Base-by-base conservation (phyloP, 1,140 invertebrate species). In the Leptopilina clavipes region DNA sequence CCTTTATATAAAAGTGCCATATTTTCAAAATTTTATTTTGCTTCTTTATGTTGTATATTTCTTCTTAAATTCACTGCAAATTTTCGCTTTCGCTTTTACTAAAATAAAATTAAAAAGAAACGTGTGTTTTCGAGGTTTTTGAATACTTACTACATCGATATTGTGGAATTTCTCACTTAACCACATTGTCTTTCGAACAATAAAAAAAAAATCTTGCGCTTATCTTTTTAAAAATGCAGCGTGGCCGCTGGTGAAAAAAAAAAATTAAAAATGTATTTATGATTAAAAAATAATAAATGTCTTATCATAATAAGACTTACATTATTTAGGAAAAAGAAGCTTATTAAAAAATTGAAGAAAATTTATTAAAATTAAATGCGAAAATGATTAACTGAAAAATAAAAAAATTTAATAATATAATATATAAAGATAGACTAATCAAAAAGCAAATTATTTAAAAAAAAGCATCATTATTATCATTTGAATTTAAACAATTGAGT, bases 11-110 rank as follows among this genome's bases (percentile, higher is more conserved):
- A 76, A 79, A 74, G 79, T 65, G 25, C 14, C 56, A 65, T 65
- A 12, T 25, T 72, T 56, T 82, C 78, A 71, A 74, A 80, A 65
- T 73, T 83, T 85, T 82, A 82, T 80, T 84, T 81, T 22, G 78
- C 81, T 84, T 85, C 31, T 45, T 75, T 77, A 81, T 82, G 76
- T 80, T 81, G 43, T 76, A 40, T 79, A 59, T 40, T 80, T 81
- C 72, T 82, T 72, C 76, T 79, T 19, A 59, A 73, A 75, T 81
- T 73, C 81, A 81, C 74, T 81, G 76, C 84, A 75, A 77, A 75
- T 84, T 79, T 73, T 78, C 76, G 73, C 83, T 86, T 81, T 83
- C 80, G 86, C 86, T 31, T 86, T 86, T 72, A 84, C 84, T 85
- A 40, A 40, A 40, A 40, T 40, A 9, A 40, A 40, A 31, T 31